Evolutionary conservation across 2,888 invertebrate genomes (phyloP).

Genomic region (Empis livida): DNA sequence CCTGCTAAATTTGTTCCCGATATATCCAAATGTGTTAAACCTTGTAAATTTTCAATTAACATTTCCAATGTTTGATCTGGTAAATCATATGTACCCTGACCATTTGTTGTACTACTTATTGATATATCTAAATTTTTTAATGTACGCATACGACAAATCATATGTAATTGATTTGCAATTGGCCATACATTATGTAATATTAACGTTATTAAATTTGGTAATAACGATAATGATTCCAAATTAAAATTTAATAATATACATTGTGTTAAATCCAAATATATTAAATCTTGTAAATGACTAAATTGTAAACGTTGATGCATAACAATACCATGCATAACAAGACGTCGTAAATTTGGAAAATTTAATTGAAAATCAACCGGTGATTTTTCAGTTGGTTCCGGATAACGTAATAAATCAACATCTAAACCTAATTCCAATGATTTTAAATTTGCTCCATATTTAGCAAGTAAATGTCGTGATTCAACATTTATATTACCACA

Average conservation of each 20-base stretch:
- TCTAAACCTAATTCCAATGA: slow-evolving; percentile 58
- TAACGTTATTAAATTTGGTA: slow-evolving; percentile 57
- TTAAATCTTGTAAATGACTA: slow-evolving; percentile 27
- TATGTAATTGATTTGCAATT: slow-evolving; percentile 42
- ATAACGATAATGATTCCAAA: slow-evolving; percentile 39
- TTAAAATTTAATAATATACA: slow-evolving; percentile 34
- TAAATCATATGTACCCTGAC: slow-evolving; percentile 58
- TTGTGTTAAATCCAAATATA: slow-evolving; percentile 32
- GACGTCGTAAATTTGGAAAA: slow-evolving; percentile 31
- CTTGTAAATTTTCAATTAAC: slow-evolving; percentile 59
- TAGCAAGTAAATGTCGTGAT: slow-evolving; percentile 54
- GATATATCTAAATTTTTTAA: slow-evolving; percentile 75
- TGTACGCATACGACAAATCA: slow-evolving; percentile 44
- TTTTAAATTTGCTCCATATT: slow-evolving; percentile 52
- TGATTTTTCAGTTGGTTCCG: slow-evolving; percentile 36
- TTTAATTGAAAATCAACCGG: slow-evolving; percentile 47
- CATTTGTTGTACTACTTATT: slow-evolving; percentile 46
- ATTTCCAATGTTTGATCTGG: slow-evolving; percentile 56
- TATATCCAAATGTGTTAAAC: slow-evolving; percentile 76
- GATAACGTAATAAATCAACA: slow-evolving; percentile 45
- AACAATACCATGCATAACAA: slow-evolving; percentile 33
- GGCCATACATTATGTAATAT: slow-evolving; percentile 68
- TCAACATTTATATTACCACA: slow-evolving; percentile 52
- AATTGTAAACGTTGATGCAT: slow-evolving; percentile 30
- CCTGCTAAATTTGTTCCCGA: slow-evolving; percentile 94